Base-by-base conservation (phyloP, 2,797 vertebrate species). In the Balearica regulorum region DNA sequence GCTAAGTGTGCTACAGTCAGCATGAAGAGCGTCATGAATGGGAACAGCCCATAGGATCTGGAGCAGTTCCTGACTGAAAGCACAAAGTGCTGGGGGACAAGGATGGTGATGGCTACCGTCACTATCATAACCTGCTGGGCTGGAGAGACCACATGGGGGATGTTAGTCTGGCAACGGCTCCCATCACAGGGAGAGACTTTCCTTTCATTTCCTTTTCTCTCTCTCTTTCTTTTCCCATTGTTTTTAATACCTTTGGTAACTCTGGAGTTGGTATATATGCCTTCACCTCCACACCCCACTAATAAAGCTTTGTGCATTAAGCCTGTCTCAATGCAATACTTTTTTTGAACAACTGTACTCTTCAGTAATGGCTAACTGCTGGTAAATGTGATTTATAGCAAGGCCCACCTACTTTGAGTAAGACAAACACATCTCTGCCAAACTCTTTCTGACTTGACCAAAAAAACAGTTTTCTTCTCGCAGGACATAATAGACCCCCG, bases 121-220 rank as follows among this genome's bases (percentile, higher is more conserved):
- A 26, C 29, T 54, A 0, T 28, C 13, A 9, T 25, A 75, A 37
- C 6, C 22, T 25, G 9, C 7, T 48, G 9, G 16, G 13, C 9
- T 28, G 8, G 18, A 54, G 18, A 84, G 20, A 41, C 2, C 1
- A 1, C 3, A 7, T 78, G 48, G 5, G 7, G 10, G n/a, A 26
- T 66, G 22, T 5, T 73, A 2, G 1, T 14, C 21, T 60, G 44
- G 22, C 17, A 73, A 12, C 55, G 21, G 43, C 31, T 68, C 31
- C 17, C 39, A 60, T 44, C 43, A 62, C n/a, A 66, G 35, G 8
- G 6, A 48, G 10, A 51, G 5, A 1, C 3, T 66, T 46, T 39
- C 14, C 26, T 62, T 44, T 33, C 10, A 25, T 58, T 46, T 16
- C 11, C 6, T 7, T 26, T 26, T 7, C 7, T 37, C 6, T 44